These are phyloP conservation scores for Drosophila chauvacae DNA, from an alignment of 1,140 invertebrate species.

Conservation along the genomic window DNA sequence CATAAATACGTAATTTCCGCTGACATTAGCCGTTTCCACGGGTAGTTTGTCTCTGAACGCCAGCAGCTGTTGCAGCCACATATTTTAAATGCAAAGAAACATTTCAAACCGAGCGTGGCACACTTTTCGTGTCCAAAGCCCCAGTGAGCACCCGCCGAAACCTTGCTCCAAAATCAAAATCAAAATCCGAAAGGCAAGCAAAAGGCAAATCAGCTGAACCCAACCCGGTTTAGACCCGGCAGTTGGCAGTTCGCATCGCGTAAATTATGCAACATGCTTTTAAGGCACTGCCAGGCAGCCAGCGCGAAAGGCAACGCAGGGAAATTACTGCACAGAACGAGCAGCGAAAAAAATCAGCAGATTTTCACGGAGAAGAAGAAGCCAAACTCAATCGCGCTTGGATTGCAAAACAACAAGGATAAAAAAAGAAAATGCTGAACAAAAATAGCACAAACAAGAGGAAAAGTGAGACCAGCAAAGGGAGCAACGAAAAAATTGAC, in stretches of 20 bases:
- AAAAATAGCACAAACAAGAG: conserved; percentile 11
- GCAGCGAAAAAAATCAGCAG: conserved; percentile 44
- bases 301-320: conserved; percentile 32
- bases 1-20: conserved; percentile 56
- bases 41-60: conserved; percentile 24
- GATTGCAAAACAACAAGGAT: conserved; percentile 9
- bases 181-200: conserved; percentile 37
- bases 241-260: conserved; percentile 42
- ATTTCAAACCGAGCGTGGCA: conserved; percentile 55
- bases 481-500: conserved; percentile 5
- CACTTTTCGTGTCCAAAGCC: conserved; percentile 33
- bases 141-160: conserved; percentile 8
- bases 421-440: neutral
- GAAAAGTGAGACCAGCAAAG: conserved; percentile 16
- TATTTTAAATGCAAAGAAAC: conserved; percentile 51
- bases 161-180: conserved; percentile 14
- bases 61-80: conserved; percentile 35
- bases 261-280: conserved; percentile 82
- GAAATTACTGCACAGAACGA: conserved; percentile 39
- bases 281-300: conserved; percentile 48
- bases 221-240: conserved; percentile 8
- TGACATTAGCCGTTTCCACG: conserved; percentile 46
- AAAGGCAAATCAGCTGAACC: conserved; percentile 59
- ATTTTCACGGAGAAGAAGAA: conserved; percentile 27
- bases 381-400: conserved; percentile 19